phyloP scores from a whole-genome alignment of 2,797 vertebrate species.

The Antennarius maculatus region DNA sequence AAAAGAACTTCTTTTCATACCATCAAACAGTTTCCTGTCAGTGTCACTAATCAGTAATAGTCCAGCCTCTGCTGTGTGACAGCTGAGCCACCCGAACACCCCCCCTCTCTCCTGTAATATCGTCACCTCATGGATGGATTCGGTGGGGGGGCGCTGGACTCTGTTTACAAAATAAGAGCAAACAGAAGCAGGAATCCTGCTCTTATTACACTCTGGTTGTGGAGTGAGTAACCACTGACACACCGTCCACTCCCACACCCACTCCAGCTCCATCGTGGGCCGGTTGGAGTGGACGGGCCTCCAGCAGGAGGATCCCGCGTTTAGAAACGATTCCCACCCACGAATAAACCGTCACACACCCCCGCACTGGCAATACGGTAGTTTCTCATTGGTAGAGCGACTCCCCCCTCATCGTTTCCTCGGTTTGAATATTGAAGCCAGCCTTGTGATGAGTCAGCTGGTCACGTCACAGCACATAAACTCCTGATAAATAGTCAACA shows the following conservation, averaged over 20 bases:
- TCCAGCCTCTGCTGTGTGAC: too few species aligned
- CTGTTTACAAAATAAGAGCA: conserved; percentile 18
- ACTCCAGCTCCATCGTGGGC: conserved; percentile 36
- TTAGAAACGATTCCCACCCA: conserved; percentile 60
- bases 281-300: conserved; percentile 29
- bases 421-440: conserved; percentile 16
- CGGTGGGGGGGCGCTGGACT: too few species aligned
- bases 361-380: conserved; percentile 12
- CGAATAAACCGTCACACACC: conserved; percentile 43
- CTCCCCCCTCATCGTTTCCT: conserved; percentile 26
- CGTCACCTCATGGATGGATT: conserved; percentile 1
- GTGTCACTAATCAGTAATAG: too few species aligned
- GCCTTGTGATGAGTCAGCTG: conserved; percentile 16
- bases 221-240: conserved; percentile 66
- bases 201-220: conserved; percentile 44
- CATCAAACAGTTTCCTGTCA: too few species aligned
- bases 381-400: conserved; percentile 4
- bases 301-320: conserved; percentile 49
- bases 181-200: conserved; percentile 31
- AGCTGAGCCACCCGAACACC: too few species aligned
- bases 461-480: too few species aligned
- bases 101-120: conserved; percentile 3
- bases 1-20: too few species aligned
- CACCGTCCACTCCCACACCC: conserved; percentile 51
- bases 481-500: too few species aligned